A percentile compares a stretch with the other conserved stretches of the same genome.
Evolutionary conservation across 2,113 vertebrate genomes (phyloP).

Genomic region (Chamaetylas fuelleborni): DNA sequence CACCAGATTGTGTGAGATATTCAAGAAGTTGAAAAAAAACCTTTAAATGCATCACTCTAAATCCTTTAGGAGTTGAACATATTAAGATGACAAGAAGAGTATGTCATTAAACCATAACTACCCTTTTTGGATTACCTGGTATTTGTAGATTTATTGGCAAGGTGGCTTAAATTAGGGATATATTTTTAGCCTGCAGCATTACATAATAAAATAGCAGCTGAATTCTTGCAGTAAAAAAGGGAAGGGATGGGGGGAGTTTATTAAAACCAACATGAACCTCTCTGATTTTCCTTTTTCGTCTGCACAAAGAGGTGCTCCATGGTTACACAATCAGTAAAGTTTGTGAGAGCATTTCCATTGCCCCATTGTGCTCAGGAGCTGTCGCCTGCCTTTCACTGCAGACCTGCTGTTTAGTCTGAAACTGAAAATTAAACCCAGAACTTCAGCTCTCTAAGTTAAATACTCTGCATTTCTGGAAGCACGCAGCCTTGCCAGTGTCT

Average conservation of each 20-base stretch:
- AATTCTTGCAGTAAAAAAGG: slow-evolving; percentile 34
- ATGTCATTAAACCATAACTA: slow-evolving; percentile 41
- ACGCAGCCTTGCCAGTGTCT: slow-evolving; percentile 21
- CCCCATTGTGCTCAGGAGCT: slow-evolving; percentile 1
- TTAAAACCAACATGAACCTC: slow-evolving; percentile 9
- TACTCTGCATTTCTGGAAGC: slow-evolving; percentile 16
- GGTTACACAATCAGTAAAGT: background rate
- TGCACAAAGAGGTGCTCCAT: background rate
- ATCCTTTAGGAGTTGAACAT: slow-evolving; percentile 33
- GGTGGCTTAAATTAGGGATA: slow-evolving; percentile 53
- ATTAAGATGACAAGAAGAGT: slow-evolving; percentile 58
- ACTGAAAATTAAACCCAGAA: slow-evolving; percentile 70
- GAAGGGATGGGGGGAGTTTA: background rate
- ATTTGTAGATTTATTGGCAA: slow-evolving; percentile 59
- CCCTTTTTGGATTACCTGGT: slow-evolving; percentile 48
- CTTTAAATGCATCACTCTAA: background rate
- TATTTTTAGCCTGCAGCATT: slow-evolving; percentile 55
- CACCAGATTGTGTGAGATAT: background rate
- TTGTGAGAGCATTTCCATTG: slow-evolving; percentile 22
- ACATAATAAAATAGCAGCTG: slow-evolving; percentile 47
- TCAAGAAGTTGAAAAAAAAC: background rate
- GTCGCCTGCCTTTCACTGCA: slow-evolving; percentile 32
- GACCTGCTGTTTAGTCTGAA: slow-evolving; percentile 71
- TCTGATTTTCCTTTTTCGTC: background rate
- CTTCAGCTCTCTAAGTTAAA: slow-evolving; percentile 47